phyloP scores from a whole-genome alignment of 2,113 vertebrate genomes.

The Sprattus sprattus region DNA sequence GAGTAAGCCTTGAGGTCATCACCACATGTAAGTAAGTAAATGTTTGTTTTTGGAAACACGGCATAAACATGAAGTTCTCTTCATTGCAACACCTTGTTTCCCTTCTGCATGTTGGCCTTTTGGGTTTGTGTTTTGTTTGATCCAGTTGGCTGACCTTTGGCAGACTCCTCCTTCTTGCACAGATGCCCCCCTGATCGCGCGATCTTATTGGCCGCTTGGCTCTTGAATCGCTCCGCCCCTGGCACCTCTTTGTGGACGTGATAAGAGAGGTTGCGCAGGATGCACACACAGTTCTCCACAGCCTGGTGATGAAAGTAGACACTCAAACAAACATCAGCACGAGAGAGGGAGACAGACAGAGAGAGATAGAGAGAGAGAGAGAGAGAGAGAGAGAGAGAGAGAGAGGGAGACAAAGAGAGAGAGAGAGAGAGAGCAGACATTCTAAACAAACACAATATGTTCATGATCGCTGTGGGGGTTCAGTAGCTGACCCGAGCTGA shows the following conservation, averaged over 20 bases:
- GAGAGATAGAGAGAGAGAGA: background rate
- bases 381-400: background rate
- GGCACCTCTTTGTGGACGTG: constrained; percentile 97
- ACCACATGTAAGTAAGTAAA: background rate
- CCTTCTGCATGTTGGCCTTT: background rate
- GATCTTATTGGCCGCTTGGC: constrained; percentile 70
- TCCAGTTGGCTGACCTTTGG: constrained; percentile 79
- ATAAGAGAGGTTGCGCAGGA: constrained; percentile 94
- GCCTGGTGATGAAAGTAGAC: constrained; percentile 71
- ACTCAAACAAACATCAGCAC: constrained; percentile 18
- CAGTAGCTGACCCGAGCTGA: background rate
- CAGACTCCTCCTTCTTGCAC: constrained; percentile 87
- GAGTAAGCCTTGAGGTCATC: background rate
- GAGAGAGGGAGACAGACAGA: background rate
- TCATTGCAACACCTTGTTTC: background rate
- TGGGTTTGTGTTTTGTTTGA: background rate
- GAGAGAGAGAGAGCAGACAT: background rate
- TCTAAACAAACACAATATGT: constrained; percentile 1
- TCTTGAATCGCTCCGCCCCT: constrained; percentile 84
- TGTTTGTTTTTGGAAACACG: background rate
- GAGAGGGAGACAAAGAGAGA: background rate
- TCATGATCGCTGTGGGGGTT: background rate
- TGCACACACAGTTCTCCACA: constrained; percentile 96
- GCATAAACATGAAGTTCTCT: background rate
- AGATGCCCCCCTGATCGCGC: constrained; percentile 71